A percentile compares a stretch with the other conserved stretches of the same genome.
phyloP scores from a whole-genome alignment of 2,113 vertebrate genomes.

The Brachyistius frenatus region DNA sequence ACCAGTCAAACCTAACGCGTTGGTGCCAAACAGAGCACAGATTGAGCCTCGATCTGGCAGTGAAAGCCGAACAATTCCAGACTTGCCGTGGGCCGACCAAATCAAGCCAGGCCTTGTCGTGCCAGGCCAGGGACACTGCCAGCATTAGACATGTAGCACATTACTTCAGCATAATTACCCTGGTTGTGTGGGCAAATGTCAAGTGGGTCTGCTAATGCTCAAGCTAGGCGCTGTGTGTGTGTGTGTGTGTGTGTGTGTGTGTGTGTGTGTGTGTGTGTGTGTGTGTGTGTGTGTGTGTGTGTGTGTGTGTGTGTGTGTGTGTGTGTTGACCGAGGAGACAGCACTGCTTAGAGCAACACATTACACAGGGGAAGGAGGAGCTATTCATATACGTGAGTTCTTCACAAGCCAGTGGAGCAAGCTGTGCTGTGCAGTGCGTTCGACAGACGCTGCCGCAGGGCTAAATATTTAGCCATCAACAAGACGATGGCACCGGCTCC shows the following conservation, averaged over 20 bases:
- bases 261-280: background rate
- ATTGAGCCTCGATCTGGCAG: slow-evolving; percentile 21
- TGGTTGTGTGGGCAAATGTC: slow-evolving; percentile 57
- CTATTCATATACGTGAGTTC: slow-evolving; percentile 34
- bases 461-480: slow-evolving; percentile 54
- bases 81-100: slow-evolving; percentile 23
- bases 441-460: slow-evolving; percentile 38
- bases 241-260: slow-evolving; percentile 17
- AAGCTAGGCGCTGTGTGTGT: slow-evolving; percentile 1
- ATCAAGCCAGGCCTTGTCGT: slow-evolving; percentile 29
- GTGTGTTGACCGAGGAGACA: slow-evolving; percentile 29
- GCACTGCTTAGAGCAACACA: slow-evolving; percentile 25
- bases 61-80: slow-evolving; percentile 11
- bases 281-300: slow-evolving; percentile 20
- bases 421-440: slow-evolving; percentile 25
- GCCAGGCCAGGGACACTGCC: slow-evolving; percentile 58
- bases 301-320: slow-evolving; percentile 6
- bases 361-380: slow-evolving; percentile 50
- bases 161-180: slow-evolving; percentile 78
- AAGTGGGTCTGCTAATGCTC: slow-evolving; percentile 35
- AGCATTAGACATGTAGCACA: slow-evolving; percentile 68
- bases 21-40: slow-evolving; percentile 24
- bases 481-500: slow-evolving; percentile 43
- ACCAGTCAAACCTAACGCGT: background rate
- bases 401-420: slow-evolving; percentile 8